Base-by-base conservation (phyloP, 1,140 invertebrate genomes). In the Aphaenogaster ashmeadi region DNA sequence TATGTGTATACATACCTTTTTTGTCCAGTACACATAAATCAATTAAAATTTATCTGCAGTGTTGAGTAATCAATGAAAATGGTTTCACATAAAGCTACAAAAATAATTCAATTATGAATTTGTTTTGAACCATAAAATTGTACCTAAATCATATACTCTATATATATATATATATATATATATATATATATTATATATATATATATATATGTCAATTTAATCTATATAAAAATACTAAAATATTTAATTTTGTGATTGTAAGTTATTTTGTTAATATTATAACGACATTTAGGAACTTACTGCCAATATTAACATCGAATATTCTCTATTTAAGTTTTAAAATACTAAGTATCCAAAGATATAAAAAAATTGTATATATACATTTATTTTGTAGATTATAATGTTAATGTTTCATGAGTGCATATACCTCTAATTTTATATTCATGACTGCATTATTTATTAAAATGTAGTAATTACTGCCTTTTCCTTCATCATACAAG, bases 201-300 rank as follows among this genome's bases (percentile, higher is more conserved):
- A n/a, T n/a, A n/a, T n/a, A n/a, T n/a, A n/a, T n/a, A 38, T 1
- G 58, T 44, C n/a, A 44, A 27, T 80, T 54, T 66, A 11, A 67
- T 18, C 1, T 41, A 54, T 54, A 52, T 41, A 67, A 54, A 47
- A 41, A 13, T 5, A 21, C 5, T 47, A 2, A 86, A 54, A 27
- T 64, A 27, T 3, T 56, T 27, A 27, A 60, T 77, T 62, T 54
- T 52, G n/a, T 77, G 66, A n/a, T 77, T 69, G 9, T 21, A 60
- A 83, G 21, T 62, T 80, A 21, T 5, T 58, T 41, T 52, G 18
- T 72, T 21, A 27, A 67, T 44, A 47, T 75, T 58, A 36, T 21
- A 72, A 6, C 0, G 36, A 86, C 36, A 78, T 58, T 86, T 62
- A 58, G 21, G n/a, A 62, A 87, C 4, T 80, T 80, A 54, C 18